These are phyloP conservation scores for Pristionchus exspectatus DNA, from an alignment of 2,888 invertebrate species.

Conservation along the genomic window DNA sequence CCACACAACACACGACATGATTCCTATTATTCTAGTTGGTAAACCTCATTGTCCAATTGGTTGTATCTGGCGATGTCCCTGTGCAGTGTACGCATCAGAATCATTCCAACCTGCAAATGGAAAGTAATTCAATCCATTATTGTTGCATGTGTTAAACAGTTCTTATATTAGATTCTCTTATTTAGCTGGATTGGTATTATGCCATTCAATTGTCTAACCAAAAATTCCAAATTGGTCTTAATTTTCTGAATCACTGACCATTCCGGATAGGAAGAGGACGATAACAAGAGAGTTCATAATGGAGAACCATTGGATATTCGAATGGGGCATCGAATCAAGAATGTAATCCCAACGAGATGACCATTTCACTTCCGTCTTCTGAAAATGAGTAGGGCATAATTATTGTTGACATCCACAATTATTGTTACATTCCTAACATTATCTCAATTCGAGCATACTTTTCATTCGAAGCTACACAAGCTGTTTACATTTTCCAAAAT, in stretches of 20 bases:
- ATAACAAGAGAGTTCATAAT: constrained; percentile 98
- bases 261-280: constrained; percentile 91
- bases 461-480: too few species aligned
- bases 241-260: constrained; percentile 83
- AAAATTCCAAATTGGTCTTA: too few species aligned
- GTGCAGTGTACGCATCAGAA: constrained; percentile 94
- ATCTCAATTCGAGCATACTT: too few species aligned
- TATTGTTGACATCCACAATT: not conserved
- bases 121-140: not conserved
- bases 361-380: constrained; percentile 87
- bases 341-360: constrained; percentile 99
- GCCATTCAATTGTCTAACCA: too few species aligned
- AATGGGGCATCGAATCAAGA: constrained; percentile 96
- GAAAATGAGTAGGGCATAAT: not conserved
- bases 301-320: constrained; percentile 84
- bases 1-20: not conserved
- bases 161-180: too few species aligned
- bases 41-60: constrained; percentile 85
- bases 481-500: too few species aligned
- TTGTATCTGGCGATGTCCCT: constrained; percentile 99
- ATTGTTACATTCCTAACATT: not conserved
- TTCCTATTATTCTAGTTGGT: not conserved
- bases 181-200: too few species aligned
- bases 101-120: constrained; percentile 89
- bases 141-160: not conserved